Evolutionary conservation across 2,888 invertebrate genomes (phyloP).

Genomic region (Torymus tubicola): DNA sequence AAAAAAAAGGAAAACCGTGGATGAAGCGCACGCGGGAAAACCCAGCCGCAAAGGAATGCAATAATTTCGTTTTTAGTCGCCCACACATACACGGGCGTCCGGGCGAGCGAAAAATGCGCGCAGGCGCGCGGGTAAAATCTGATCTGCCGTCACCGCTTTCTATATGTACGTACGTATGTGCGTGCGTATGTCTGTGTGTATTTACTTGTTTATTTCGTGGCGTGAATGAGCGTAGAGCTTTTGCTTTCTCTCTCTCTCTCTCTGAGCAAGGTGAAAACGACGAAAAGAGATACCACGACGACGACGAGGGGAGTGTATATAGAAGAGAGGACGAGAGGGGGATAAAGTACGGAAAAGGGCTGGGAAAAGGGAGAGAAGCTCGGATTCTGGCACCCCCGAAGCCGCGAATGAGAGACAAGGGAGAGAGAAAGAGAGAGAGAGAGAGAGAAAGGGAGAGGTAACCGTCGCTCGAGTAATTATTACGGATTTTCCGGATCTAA

Average conservation of each 20-base stretch:
- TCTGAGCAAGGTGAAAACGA: slow-evolving; percentile 50
- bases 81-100: neutral
- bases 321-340: neutral
- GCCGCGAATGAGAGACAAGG: slow-evolving; percentile 47
- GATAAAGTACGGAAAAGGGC: neutral
- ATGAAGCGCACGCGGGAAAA: too few relatives aligned
- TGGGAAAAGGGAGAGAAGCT: slow-evolving; percentile 36
- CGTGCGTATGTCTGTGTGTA: slow-evolving; percentile 56
- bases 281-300: neutral
- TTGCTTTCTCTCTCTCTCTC: too few relatives aligned
- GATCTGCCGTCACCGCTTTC: slow-evolving; percentile 45
- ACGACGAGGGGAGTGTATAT: too few relatives aligned
- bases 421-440: slow-evolving; percentile 50
- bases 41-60: slow-evolving; percentile 53
- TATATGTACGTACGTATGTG: too few relatives aligned
- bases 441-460: slow-evolving; percentile 54
- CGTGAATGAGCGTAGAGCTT: slow-evolving; percentile 44
- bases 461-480: slow-evolving; percentile 71
- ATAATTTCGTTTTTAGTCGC: slow-evolving; percentile 54
- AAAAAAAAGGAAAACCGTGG: neutral
- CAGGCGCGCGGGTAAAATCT: slow-evolving; percentile 37
- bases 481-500: slow-evolving; percentile 76
- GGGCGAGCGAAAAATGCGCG: slow-evolving; percentile 37
- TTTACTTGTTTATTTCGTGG: slow-evolving; percentile 71
- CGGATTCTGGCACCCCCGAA: slow-evolving; percentile 29